Base-by-base conservation (phyloP, 2,113 vertebrate species). In the Tursiops truncatus region DNA sequence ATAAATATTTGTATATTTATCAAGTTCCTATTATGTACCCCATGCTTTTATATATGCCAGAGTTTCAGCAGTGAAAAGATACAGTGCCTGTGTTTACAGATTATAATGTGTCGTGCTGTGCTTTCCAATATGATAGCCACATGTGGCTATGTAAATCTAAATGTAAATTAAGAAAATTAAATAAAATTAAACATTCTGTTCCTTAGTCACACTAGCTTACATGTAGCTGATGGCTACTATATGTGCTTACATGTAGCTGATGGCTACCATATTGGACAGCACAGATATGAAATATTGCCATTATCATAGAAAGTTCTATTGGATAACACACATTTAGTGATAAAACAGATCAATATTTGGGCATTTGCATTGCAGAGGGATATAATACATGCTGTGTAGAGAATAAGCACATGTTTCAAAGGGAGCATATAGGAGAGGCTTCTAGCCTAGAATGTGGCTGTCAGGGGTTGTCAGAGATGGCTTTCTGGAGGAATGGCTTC, bases 131-230 rank as follows among this genome's bases (percentile, higher is more conserved):
- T 31, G 41, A 38, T 83, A 58, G 23, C 58, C 33, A 23, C 70
- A 63, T 12, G 23, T 93, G 47, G 36, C 33, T 95, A 33, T 80
- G 70, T 95, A 89, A 88, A 96, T 81, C 67, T 76, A 87, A 92
- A 94, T 76, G 14, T 62, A 87, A 85, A 41, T 81, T 81, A 85
- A 73, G 44, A 73, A 60, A 93, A 79, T 62, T 28, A 68, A 82
- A 23, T 58, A 60, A 89, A 86, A 83, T 56, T 17, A 56, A 83
- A 93, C 23, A 17, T 80, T 90, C 3, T 20, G 6, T 81, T 86
- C 21, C 53, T 90, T 92, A 56, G 15, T 90, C 13, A 53, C 50
- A 11, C 33, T 67, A 87, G 58, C 74, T 83, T 74, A 8, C 12
- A 26, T 18, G 3, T 77, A 91, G 56, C 8, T n/a, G 18, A 23